Evolutionary conservation across 2,113 vertebrate species (phyloP).

Genomic region (Pao palembangensis): DNA sequence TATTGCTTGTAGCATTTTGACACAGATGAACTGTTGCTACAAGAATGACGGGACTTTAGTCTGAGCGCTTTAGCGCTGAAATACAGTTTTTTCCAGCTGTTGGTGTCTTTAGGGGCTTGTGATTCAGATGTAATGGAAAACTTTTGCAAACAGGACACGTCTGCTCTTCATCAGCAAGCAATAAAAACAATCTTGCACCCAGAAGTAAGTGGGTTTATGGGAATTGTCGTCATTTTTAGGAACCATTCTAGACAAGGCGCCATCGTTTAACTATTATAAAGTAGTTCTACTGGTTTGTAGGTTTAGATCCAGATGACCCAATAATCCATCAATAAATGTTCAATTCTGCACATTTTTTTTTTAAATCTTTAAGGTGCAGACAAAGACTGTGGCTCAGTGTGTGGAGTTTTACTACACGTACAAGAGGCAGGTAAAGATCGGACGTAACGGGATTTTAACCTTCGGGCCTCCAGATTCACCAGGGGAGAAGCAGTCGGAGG

Average conservation of each 20-base stretch:
- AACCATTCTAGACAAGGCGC: too few relatives aligned
- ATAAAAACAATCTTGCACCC: conserved; percentile 13
- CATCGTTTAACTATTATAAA: too few relatives aligned
- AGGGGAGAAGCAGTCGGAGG: conserved; percentile 74
- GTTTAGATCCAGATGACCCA: too few relatives aligned
- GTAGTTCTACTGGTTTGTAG: too few relatives aligned
- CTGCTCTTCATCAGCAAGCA: background rate
- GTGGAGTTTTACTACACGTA: conserved; percentile 98
- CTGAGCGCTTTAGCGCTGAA: background rate
- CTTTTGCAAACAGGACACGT: conserved; percentile 27
- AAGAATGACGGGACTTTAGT: too few relatives aligned
- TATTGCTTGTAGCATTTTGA: background rate
- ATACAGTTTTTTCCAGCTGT: background rate
- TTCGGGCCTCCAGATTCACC: conserved; percentile 83
- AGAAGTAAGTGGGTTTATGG: conserved; percentile 10
- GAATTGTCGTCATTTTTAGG: conserved; percentile 2
- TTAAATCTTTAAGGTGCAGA: conserved; percentile 84
- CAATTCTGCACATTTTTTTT: background rate
- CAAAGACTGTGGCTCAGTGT: conserved; percentile 93
- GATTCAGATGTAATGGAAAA: conserved; percentile 19
- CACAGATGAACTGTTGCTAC: background rate
- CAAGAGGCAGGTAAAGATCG: conserved; percentile 95
- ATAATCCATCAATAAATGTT: too few relatives aligned
- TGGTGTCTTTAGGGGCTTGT: background rate
- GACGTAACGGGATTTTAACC: conserved; percentile 84